Conservation (phyloP, 92 coral and sea anemone species). For the Actinostola sp. region DNA sequence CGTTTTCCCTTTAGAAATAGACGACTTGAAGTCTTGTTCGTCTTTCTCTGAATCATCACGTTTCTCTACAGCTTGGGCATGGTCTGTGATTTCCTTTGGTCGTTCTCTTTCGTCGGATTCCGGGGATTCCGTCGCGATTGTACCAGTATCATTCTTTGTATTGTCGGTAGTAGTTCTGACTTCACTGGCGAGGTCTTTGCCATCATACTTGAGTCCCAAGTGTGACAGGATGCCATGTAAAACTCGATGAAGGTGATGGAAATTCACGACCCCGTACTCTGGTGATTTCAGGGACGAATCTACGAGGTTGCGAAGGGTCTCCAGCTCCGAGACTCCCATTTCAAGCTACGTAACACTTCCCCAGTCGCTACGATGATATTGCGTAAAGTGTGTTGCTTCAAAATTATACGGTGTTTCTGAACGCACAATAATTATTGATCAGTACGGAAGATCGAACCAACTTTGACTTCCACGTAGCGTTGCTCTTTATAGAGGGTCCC, state of each 20-base stretch:
- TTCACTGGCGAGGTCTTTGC: not conserved
- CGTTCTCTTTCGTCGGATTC: constrained; percentile 8
- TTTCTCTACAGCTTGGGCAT: not conserved
- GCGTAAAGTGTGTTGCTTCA: no score
- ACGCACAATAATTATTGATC: no score
- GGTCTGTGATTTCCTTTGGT: not conserved
- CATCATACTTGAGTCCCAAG: constrained; percentile 58
- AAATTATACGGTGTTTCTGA: no score
- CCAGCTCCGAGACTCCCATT: constrained; percentile 69
- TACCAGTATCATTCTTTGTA: not conserved
- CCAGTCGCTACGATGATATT: no score
- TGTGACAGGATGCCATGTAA: constrained; percentile 89
- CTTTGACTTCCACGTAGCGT: no score
- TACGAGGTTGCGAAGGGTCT: constrained; percentile 66
- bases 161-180: not conserved
- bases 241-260: constrained; percentile 84
- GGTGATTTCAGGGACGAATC: constrained; percentile 77
- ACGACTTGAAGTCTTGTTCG: not conserved
- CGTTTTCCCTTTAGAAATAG: not conserved
- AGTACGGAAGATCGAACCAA: no score
- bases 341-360: no score
- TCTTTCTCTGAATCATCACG: constrained; percentile 5
- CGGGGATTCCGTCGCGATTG: not conserved
- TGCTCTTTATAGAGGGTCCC: no score
- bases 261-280: constrained; percentile 92